Base-by-base conservation (phyloP, 2,888 invertebrate species). In the Tromatobia lineatoria region DNA sequence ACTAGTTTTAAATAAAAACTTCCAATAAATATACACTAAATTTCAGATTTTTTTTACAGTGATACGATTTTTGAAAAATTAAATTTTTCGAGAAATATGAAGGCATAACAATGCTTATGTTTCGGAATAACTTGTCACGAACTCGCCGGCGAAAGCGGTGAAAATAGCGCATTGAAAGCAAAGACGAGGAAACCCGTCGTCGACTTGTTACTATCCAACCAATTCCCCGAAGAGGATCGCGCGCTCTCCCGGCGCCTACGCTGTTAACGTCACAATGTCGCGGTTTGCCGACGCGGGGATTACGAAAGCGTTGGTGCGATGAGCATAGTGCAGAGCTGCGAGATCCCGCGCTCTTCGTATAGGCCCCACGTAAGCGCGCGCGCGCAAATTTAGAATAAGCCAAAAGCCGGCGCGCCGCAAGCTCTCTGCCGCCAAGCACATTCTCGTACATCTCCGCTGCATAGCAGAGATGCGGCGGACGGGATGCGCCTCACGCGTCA, bases 321-420 rank as follows among this genome's bases (percentile, higher is more conserved):
- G 70, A 23, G 64, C 34, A 34, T 18, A 15, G 15, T 34, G n/a
- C 29, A 34, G 15, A 10, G 59, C 29, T 29, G 8, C 59, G 25
- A 29, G 15, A 59, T 4, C 25, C n/a, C 25, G 6, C 34, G 34
- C 59, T n/a, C 0, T 11, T 25, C 34, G 34, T 54, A 23, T 15
- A 23, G 57, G 71, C 73, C 47, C 73, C 61, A 54, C 82, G 71
- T 64, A 69, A n/a, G n/a, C 29, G 29, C 81, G 70, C 86, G 85
- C 82, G 80, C 84, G 86, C 88, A 88, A 89, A 89, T 88, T 90
- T 90, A 90, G 87, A 88, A 89, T 88, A 86, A 88, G 86, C 79
- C 78, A 69, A 77, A 59, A 71, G 38, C 34, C 66, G 47, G 50
- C 34, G 47, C 54, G 69, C 29, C 29, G 2, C 29, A n/a, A n/a